Conservation (phyloP, 2,888 invertebrate species). For the Pandemis corylana region DNA sequence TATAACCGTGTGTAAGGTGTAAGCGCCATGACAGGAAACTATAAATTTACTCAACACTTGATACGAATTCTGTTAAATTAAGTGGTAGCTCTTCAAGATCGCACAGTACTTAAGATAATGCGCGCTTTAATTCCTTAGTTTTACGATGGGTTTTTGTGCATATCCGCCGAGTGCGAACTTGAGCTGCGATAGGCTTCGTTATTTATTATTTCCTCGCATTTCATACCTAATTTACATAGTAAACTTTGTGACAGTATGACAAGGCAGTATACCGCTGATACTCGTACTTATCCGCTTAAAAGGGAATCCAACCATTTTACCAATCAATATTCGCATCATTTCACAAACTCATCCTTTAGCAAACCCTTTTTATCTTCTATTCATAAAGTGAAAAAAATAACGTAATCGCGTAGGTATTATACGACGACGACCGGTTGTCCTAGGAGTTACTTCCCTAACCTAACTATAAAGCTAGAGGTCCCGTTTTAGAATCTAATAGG, state of each 20-base stretch:
- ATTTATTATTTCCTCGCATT: slow-evolving; percentile 41
- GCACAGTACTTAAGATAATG: slow-evolving; percentile 8
- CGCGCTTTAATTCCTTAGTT: slow-evolving; percentile 13
- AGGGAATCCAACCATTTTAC: too few relatives aligned
- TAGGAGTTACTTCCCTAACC: too few relatives aligned
- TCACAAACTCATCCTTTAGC: too few relatives aligned
- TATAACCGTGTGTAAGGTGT: too few relatives aligned
- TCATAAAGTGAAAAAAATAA: too few relatives aligned
- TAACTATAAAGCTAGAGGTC: too few relatives aligned
- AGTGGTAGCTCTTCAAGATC: slow-evolving; percentile 20
- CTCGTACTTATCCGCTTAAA: too few relatives aligned
- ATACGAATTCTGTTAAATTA: slow-evolving; percentile 15
- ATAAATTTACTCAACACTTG: slow-evolving; percentile 31
- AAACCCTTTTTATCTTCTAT: too few relatives aligned
- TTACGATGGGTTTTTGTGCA: slow-evolving; percentile 39
- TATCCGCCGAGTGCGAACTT: slow-evolving; percentile 23
- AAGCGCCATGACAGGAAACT: slow-evolving; percentile 10
- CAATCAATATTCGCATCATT: neutral
- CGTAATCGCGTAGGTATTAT: too few relatives aligned
- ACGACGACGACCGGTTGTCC: too few relatives aligned
- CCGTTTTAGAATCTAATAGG: too few relatives aligned
- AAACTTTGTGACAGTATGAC: slow-evolving; percentile 11
- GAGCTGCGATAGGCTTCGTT: slow-evolving; percentile 24
- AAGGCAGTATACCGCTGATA: neutral
- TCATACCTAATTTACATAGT: slow-evolving; percentile 27